Evolutionary conservation across 2,797 vertebrate genomes (phyloP).

Genomic region (Ctenochaetus hawaiiensis): DNA sequence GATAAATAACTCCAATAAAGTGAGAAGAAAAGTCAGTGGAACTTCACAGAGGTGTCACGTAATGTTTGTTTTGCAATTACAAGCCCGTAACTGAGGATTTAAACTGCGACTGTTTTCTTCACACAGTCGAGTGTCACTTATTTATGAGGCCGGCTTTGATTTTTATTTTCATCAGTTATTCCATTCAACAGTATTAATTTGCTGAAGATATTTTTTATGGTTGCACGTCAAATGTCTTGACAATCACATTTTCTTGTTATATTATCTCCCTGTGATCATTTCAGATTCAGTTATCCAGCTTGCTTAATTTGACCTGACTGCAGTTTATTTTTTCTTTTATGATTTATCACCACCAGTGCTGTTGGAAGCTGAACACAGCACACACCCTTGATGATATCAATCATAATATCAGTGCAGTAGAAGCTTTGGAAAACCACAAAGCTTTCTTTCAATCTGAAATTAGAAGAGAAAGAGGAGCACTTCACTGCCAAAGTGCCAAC

Average conservation of each 20-base stretch:
- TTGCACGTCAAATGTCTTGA: not conserved
- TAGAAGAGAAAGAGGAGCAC: conserved; percentile 17
- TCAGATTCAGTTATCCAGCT: not conserved
- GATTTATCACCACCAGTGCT: not conserved
- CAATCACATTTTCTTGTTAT: not conserved
- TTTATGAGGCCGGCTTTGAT: not conserved
- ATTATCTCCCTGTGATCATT: not conserved
- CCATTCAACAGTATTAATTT: not conserved
- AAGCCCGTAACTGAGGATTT: not conserved
- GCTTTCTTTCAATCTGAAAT: conserved; percentile 46
- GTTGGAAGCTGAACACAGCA: not conserved
- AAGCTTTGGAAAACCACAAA: conserved; percentile 17
- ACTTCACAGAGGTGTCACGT: not conserved
- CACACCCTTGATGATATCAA: conserved; percentile 1
- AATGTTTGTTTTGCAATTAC: not conserved
- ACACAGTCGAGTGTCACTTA: not conserved
- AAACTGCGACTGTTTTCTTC: not conserved
- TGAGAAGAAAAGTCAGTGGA: not conserved
- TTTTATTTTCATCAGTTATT: not conserved
- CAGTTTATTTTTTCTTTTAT: not conserved
- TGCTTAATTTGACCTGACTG: conserved; percentile 4
- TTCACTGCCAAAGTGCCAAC: conserved; percentile 33
- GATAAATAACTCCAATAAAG: not conserved
- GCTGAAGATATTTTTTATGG: not conserved
- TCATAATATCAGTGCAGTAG: conserved; percentile 12